A percentile compares a stretch with the other conserved stretches of the same genome.
These are phyloP conservation scores for Drosophila ustulata DNA, from an alignment of 2,888 invertebrate species.

Conservation along the genomic window DNA sequence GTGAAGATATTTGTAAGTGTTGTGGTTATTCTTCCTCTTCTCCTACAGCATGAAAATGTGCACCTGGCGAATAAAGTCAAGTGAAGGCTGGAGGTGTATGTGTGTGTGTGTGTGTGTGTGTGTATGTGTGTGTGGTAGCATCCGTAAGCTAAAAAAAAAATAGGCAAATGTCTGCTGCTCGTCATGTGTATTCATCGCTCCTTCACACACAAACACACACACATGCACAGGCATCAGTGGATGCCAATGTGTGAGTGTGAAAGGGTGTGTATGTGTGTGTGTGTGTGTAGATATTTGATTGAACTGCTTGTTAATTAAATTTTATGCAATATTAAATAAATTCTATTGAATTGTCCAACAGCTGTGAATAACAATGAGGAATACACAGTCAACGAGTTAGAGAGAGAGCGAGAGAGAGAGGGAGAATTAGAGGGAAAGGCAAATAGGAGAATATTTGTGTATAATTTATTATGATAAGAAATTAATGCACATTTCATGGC, in stretches of 20 bases:
- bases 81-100: constrained; percentile 20
- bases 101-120: constrained; percentile 16
- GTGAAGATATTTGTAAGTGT: constrained; percentile 57
- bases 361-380: constrained; percentile 30
- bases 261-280: constrained; percentile 33
- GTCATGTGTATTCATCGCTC: constrained; percentile 43
- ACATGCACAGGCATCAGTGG: not conserved
- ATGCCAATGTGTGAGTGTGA: constrained; percentile 32
- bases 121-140: constrained; percentile 24
- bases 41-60: constrained; percentile 58
- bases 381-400: not conserved
- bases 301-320: constrained; percentile 54
- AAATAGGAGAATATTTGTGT: not conserved
- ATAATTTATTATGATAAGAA: constrained; percentile 38
- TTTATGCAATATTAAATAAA: constrained; percentile 58
- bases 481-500: constrained; percentile 37
- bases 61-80: constrained; percentile 54
- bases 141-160: constrained; percentile 54
- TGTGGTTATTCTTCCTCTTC: constrained; percentile 17
- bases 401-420: not conserved
- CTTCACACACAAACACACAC: constrained; percentile 17
- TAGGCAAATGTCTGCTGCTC: constrained; percentile 50
- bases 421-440: not conserved
- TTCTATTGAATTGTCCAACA: constrained; percentile 58
- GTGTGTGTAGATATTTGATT: constrained; percentile 33